Conservation (phyloP, 2,888 invertebrate genomes). For the Aphodius granarius region DNA sequence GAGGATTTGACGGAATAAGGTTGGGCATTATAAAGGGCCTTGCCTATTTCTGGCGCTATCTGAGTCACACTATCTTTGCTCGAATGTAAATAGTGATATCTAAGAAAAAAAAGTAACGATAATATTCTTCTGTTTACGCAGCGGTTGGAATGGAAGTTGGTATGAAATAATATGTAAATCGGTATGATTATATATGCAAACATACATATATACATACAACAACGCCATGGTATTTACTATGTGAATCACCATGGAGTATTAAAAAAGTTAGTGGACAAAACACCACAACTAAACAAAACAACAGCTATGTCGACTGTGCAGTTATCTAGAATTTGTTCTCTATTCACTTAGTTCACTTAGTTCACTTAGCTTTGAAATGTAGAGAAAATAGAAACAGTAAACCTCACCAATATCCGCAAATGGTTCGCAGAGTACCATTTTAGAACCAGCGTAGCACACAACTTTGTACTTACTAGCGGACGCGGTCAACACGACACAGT, state of each 20-base stretch:
- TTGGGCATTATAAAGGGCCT: not conserved
- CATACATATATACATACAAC: too few species aligned
- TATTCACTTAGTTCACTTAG: not conserved
- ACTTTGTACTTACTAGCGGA: slow-evolving; percentile 28
- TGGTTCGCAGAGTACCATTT: slow-evolving; percentile 38
- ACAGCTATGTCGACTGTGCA: not conserved
- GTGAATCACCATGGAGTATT: not conserved
- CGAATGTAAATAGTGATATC: not conserved
- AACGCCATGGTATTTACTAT: not conserved
- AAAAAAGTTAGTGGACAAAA: too few species aligned
- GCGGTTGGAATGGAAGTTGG: not conserved
- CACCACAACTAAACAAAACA: too few species aligned
- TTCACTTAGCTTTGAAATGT: not conserved
- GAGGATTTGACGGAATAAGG: too few species aligned
- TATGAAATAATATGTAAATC: not conserved
- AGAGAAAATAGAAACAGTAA: not conserved
- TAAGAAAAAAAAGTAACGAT: not conserved
- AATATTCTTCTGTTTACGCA: not conserved
- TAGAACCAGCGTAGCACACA: slow-evolving; percentile 33
- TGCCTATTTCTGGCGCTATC: not conserved
- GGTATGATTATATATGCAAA: not conserved
- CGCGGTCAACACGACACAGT: slow-evolving; percentile 53
- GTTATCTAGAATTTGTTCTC: not conserved
- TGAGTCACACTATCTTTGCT: not conserved
- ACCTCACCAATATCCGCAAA: slow-evolving; percentile 37